Percentiles rank a stretch among this genome's conserved stretches.
These are phyloP conservation scores for Eriosoma lanigerum DNA, from an alignment of 1,140 invertebrate genomes.

Conservation along the genomic window DNA sequence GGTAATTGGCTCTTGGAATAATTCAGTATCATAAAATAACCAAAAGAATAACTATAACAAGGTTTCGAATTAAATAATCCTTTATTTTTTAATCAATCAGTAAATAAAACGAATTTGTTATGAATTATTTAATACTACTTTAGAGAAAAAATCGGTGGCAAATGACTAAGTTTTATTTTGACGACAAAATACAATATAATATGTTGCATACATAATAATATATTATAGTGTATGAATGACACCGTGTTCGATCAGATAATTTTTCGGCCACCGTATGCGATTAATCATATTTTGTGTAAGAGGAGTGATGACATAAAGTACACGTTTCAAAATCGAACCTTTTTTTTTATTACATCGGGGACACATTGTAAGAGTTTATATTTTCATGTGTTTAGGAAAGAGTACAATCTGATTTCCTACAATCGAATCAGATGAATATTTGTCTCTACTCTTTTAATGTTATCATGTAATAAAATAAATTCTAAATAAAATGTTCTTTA, in stretches of 20 bases:
- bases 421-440: too few species aligned
- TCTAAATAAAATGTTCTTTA: too few species aligned
- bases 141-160: too few species aligned
- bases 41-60: too few species aligned
- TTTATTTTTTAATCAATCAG: background rate
- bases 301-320: slow-evolving; percentile 24
- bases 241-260: slow-evolving; percentile 5
- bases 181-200: background rate
- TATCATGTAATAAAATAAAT: too few species aligned
- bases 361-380: background rate
- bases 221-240: background rate
- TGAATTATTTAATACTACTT: too few species aligned
- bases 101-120: too few species aligned
- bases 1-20: background rate
- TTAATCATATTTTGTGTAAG: slow-evolving; percentile 28
- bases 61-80: too few species aligned
- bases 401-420: background rate
- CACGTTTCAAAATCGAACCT: slow-evolving; percentile 10
- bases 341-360: slow-evolving; percentile 18
- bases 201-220: background rate
- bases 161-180: too few species aligned
- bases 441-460: slow-evolving; percentile 15
- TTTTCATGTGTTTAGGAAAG: background rate
- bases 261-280: background rate
- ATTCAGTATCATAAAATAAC: too few species aligned